A percentile compares a stretch with the other conserved stretches of the same genome.
phyloP scores from a whole-genome alignment of 1,140 invertebrate genomes.

The Delia radicum region DNA sequence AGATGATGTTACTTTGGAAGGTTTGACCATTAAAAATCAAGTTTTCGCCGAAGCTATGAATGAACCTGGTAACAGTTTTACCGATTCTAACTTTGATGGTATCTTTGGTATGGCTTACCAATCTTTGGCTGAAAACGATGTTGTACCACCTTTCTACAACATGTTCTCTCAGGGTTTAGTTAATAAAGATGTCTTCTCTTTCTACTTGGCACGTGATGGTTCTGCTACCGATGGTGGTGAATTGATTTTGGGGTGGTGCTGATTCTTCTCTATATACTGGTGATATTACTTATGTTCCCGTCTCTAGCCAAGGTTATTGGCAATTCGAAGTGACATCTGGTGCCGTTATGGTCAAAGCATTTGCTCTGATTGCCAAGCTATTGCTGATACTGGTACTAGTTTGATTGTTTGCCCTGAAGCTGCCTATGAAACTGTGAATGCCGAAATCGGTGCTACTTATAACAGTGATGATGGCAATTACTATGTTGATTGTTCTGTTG shows the following conservation, averaged over 20 bases:
- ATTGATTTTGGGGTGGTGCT: constrained; percentile 48
- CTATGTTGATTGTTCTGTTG: no score
- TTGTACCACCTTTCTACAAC: constrained; percentile 90
- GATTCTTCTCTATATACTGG: constrained; percentile 40
- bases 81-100: constrained; percentile 95
- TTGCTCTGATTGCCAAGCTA: no score
- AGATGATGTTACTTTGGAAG: constrained; percentile 74
- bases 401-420: no score
- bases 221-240: constrained; percentile 42
- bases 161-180: constrained; percentile 86
- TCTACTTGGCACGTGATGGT: constrained; percentile 68
- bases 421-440: no score
- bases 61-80: constrained; percentile 86
- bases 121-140: constrained; percentile 84
- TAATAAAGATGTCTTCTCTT: constrained; percentile 85
- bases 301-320: constrained; percentile 53
- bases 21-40: constrained; percentile 72
- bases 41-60: constrained; percentile 94
- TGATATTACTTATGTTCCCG: constrained; percentile 45
- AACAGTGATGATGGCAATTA: no score
- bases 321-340: no score
- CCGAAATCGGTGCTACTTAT: no score
- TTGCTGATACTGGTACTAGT: no score
- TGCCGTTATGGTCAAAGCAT: no score
- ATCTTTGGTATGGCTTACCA: constrained; percentile 90